A percentile compares a stretch with the other conserved stretches of the same genome.
phyloP scores from a whole-genome alignment of 2,113 vertebrate genomes.

The Ramphastos sulfuratus region DNA sequence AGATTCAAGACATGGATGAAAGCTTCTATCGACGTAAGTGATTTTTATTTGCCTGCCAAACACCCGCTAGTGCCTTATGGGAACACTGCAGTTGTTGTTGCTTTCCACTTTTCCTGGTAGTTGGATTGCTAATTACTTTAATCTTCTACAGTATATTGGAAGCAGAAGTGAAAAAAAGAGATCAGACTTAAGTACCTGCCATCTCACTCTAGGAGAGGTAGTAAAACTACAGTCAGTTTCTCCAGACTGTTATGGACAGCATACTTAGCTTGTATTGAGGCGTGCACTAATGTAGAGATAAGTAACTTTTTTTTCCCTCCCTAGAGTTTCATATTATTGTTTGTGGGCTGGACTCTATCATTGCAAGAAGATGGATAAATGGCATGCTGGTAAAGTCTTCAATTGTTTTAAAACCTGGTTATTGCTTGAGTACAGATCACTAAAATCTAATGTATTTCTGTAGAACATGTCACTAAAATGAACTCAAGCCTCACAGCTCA shows the following conservation, averaged over 20 bases:
- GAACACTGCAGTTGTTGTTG: background rate
- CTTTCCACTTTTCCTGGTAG: background rate
- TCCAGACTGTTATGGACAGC: background rate
- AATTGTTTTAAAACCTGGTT: background rate
- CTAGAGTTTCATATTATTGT: conserved; percentile 96
- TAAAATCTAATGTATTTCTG: background rate
- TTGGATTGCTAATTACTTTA: background rate
- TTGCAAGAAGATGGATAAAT: conserved; percentile 97
- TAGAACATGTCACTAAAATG: background rate
- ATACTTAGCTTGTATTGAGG: background rate
- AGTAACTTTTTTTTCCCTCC: background rate
- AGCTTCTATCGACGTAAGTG: conserved; percentile 93
- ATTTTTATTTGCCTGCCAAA: background rate
- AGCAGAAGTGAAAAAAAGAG: background rate
- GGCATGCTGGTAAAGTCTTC: conserved; percentile 90
- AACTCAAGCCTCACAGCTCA: background rate
- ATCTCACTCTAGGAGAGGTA: background rate
- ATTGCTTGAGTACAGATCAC: background rate
- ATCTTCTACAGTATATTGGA: background rate
- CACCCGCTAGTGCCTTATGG: background rate
- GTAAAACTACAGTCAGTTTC: background rate
- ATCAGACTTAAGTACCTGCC: background rate
- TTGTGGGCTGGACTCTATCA: conserved; percentile 93
- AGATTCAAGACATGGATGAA: conserved; percentile 95
- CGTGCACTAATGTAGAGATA: background rate